Conservation (phyloP, 2,888 invertebrate genomes). For the Nasonovia ribisnigri region DNA sequence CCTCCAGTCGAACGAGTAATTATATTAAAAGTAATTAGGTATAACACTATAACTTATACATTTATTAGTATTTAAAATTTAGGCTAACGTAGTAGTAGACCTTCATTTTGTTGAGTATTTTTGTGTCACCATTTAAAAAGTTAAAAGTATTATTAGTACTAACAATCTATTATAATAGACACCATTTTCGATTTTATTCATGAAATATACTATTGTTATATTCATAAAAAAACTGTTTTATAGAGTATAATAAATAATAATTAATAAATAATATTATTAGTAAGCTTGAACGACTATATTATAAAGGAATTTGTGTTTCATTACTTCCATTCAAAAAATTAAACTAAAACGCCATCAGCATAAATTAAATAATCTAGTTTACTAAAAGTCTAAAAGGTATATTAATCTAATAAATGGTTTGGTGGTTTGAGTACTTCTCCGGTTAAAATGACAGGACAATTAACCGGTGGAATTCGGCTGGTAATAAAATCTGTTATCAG, state of each 20-base stretch:
- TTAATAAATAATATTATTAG: not conserved
- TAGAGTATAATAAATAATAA: not conserved
- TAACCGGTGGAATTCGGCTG: no score
- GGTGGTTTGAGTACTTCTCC: no score
- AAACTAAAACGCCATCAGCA: not conserved
- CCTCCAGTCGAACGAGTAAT: not conserved
- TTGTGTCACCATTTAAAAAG: not conserved
- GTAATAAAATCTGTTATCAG: no score
- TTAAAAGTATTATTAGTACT: not conserved
- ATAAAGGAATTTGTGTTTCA: not conserved
- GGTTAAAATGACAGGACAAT: no score
- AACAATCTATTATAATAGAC: not conserved
- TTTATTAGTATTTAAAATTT: not conserved
- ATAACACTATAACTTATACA: not conserved
- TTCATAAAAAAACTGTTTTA: not conserved
- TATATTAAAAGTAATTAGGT: not conserved
- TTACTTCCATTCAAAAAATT: not conserved
- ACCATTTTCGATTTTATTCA: not conserved
- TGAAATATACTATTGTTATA: not conserved
- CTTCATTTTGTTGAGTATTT: not conserved
- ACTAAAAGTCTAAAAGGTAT: not conserved
- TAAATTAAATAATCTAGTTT: not conserved
- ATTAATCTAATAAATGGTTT: not conserved
- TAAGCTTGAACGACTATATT: not conserved
- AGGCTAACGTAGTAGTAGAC: not conserved